Evolutionary conservation across 1,140 invertebrate species (phyloP).

Genomic region (Leptopilina boulardi): DNA sequence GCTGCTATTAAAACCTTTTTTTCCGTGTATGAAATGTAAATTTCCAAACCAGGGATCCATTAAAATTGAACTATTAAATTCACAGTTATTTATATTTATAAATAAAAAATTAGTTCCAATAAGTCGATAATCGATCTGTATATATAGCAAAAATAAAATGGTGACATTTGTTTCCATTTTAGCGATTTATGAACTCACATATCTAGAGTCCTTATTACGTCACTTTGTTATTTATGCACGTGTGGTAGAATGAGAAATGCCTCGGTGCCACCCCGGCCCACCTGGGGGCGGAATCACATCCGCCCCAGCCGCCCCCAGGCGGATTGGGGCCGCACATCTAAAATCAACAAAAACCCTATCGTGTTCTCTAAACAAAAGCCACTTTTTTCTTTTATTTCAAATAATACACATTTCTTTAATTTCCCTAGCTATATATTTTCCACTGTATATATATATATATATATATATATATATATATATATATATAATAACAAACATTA

Average conservation of each 20-base stretch:
- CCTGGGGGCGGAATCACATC: constrained; percentile 74
- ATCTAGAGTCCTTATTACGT: constrained; percentile 48
- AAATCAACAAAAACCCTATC: constrained; percentile 27
- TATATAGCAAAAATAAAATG: neutral
- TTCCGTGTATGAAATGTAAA: too few species aligned
- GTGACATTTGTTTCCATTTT: constrained; percentile 48
- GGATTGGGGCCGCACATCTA: constrained; percentile 67
- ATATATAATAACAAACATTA: too few species aligned
- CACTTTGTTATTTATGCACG: constrained; percentile 59
- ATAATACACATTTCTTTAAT: constrained; percentile 41
- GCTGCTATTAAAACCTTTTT: too few species aligned
- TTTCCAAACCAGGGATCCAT: too few species aligned
- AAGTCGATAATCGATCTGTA: neutral
- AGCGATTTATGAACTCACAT: constrained; percentile 42
- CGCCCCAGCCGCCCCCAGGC: constrained; percentile 73
- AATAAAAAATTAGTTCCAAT: too few species aligned
- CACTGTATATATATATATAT: too few species aligned
- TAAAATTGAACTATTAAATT: too few species aligned
- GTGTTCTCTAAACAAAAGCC: constrained; percentile 4
- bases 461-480: too few species aligned
- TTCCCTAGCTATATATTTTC: neutral
- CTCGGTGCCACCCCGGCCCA: constrained; percentile 72
- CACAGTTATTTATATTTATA: too few species aligned
- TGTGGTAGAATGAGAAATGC: constrained; percentile 68
- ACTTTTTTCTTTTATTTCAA: constrained; percentile 31